phyloP scores from a whole-genome alignment of 2,888 invertebrate species.

The Coelopa pilipes region DNA sequence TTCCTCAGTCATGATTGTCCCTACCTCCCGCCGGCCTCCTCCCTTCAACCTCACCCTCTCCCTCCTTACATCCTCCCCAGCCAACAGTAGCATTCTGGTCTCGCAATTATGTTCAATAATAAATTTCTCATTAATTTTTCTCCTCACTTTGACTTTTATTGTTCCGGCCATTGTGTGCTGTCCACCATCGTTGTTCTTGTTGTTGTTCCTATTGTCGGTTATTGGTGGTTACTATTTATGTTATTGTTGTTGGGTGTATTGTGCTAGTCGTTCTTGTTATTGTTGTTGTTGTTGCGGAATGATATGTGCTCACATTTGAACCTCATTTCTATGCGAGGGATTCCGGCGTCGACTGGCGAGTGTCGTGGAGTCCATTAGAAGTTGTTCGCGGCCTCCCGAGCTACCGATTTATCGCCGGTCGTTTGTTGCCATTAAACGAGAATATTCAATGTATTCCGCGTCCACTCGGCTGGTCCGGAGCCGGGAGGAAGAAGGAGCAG shows the following conservation, averaged over 20 bases:
- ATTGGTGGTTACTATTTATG: conserved; percentile 4
- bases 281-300: background rate
- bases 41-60: background rate
- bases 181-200: background rate
- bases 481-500: too few relatives aligned
- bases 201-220: background rate
- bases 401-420: conserved; percentile 16
- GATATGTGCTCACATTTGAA: background rate
- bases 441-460: background rate
- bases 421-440: conserved; percentile 22
- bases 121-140: conserved; percentile 32
- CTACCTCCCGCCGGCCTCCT: background rate
- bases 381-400: conserved; percentile 15
- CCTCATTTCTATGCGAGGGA: background rate
- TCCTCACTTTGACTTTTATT: background rate
- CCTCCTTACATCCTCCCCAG: background rate
- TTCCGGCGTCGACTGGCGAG: background rate
- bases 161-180: too few relatives aligned
- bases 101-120: conserved; percentile 30
- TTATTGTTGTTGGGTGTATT: background rate
- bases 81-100: background rate
- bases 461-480: too few relatives aligned
- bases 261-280: too few relatives aligned
- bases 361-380: conserved; percentile 12
- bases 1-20: too few relatives aligned